These are phyloP conservation scores for Amorpha juglandis DNA, from an alignment of 2,888 invertebrate genomes.

Conservation along the genomic window DNA sequence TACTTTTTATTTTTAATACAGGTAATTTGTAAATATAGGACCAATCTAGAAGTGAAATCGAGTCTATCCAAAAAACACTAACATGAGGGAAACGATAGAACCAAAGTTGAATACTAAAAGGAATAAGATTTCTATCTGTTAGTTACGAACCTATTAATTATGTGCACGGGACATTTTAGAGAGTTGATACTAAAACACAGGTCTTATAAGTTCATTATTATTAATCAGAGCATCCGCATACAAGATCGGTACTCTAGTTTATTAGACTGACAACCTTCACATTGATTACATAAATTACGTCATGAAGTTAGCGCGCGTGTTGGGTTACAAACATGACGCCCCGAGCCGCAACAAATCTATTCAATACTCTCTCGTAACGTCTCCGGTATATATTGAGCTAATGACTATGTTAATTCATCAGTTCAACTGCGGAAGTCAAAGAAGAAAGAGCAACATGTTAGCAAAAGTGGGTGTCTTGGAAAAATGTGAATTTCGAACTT, in stretches of 20 bases:
- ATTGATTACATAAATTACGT: conserved; percentile 82
- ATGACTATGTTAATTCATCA: conserved; percentile 81
- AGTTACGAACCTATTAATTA: conserved; percentile 36
- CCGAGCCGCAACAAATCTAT: conserved; percentile 73
- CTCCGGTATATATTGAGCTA: conserved; percentile 83
- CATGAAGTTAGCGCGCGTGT: conserved; percentile 65
- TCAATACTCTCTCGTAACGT: conserved; percentile 82
- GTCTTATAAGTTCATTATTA: conserved; percentile 38
- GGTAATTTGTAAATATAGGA: conserved; percentile 29
- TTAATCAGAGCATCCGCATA: conserved; percentile 48
- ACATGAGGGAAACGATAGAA: conserved; percentile 35
- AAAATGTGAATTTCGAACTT: conserved; percentile 30
- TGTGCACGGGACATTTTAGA: conserved; percentile 34
- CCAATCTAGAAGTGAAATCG: conserved; percentile 44
- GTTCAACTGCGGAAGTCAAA: conserved; percentile 78
- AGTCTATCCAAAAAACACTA: conserved; percentile 29
- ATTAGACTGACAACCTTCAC: conserved; percentile 72
- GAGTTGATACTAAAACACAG: conserved; percentile 28
- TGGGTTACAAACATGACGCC: conserved; percentile 74
- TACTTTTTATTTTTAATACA: too few species aligned
- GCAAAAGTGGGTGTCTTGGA: conserved; percentile 66
- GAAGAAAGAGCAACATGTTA: conserved; percentile 78
- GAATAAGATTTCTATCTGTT: conserved; percentile 43
- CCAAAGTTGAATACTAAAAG: conserved; percentile 46
- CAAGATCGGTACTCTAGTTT: conserved; percentile 52